Evolutionary conservation across 1,140 invertebrate genomes (phyloP), one percentile per base, ranked within the genome.

Genomic region (Eriocheir sinensis): DNA sequence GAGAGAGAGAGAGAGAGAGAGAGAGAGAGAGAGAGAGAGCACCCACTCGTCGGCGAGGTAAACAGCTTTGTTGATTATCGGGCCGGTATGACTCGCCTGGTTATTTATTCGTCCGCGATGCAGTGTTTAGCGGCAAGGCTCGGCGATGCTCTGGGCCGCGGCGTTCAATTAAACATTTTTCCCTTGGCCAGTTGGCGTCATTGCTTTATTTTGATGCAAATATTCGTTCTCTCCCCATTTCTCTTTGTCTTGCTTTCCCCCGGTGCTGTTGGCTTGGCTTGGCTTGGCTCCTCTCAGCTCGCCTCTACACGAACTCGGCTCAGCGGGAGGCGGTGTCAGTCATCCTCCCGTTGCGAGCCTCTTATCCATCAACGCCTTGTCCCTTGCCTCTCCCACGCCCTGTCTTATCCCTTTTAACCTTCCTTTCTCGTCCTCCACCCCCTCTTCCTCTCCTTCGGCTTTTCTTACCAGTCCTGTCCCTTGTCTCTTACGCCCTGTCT

Each of bases 1-100:
- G 60, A 72, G 60, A 72, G 60, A 72, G 60, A 72, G 60, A 72
- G 60, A 72, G 60, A 72, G 60, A 72, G 60, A 72, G 60, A 72
- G 60, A 72, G 60, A 72, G 60, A 72, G 60, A 72, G 60, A 12
- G 8, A 2, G 48, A 3, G 8, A 9, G 21, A 9, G 21, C 60
- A 8, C 60, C 27, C 27, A n/a, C 60, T n/a, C n/a, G 60, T 72
- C 60, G 21, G 3, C 27, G 60, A 72, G 27, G 60, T 72, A 72
- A 72, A 72, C n/a, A n/a, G 60, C 60, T 72, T 72, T 72, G 60
- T 72, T 72, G 60, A 72, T 72, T 72, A 72, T 12, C 60, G 60
- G 27, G 60, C 60, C n/a, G 60, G 60, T 72, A 72, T n/a, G 60
- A 72, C 60, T n/a, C 27, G 1, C 0, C 60, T n/a, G 60, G 60